These are phyloP conservation scores for Scelioninae gen. 1 DNA, from an alignment of 2,888 invertebrate genomes.

Conservation along the genomic window DNA sequence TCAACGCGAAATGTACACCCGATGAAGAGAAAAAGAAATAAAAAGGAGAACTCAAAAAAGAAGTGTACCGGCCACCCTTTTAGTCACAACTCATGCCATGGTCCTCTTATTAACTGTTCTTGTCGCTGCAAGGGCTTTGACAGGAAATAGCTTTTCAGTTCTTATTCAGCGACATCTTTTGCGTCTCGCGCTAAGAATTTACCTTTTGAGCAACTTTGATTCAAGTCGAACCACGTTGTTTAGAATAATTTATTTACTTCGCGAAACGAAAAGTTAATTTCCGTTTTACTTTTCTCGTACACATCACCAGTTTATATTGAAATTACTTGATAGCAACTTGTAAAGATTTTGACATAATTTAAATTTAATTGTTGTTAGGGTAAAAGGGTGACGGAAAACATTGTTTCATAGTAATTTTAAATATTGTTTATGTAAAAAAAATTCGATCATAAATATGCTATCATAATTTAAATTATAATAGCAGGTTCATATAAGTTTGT, in stretches of 20 bases:
- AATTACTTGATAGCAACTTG: no score
- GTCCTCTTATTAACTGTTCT: conserved; percentile 49
- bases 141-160: conserved; percentile 46
- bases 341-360: no score
- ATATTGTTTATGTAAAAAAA: no score
- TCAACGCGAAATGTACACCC: conserved; percentile 14
- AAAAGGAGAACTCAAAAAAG: conserved; percentile 7
- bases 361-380: no score
- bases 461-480: no score
- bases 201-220: conserved; percentile 20
- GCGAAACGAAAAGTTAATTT: conserved; percentile 2
- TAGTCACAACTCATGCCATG: conserved; percentile 26
- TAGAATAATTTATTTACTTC: conserved; percentile 35
- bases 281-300: background rate
- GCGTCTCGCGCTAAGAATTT: conserved; percentile 21
- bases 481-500: no score
- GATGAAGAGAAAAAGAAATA: conserved; percentile 9
- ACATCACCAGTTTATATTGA: no score
- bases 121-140: conserved; percentile 32
- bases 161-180: conserved; percentile 45
- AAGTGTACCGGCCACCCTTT: conserved; percentile 23
- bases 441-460: no score
- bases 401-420: no score
- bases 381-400: no score
- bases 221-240: conserved; percentile 23